Evolutionary conservation across 2,888 invertebrate species (phyloP).

Genomic region (Leuctra nigra): DNA sequence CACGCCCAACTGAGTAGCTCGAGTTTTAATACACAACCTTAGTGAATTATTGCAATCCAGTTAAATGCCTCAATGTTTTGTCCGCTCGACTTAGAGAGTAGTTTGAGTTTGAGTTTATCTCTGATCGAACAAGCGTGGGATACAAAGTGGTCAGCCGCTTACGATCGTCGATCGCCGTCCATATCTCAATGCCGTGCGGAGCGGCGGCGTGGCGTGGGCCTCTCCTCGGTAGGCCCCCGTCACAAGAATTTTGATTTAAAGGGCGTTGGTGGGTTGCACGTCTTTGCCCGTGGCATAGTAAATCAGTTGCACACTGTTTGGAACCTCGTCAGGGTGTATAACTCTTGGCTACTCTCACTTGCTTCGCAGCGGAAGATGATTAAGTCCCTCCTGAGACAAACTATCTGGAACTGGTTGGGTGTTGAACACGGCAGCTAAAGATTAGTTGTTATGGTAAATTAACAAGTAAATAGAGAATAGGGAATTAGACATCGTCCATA

Average conservation of each 20-base stretch:
- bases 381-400: slow-evolving; percentile 10
- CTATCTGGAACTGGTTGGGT: slow-evolving; percentile 2
- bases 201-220: slow-evolving; percentile 15
- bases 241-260: slow-evolving; percentile 23
- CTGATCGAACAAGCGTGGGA: slow-evolving; percentile 6
- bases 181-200: neutral
- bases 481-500: slow-evolving; percentile 4
- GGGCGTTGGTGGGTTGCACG: slow-evolving; percentile 24
- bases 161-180: neutral
- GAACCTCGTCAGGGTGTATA: too few relatives aligned
- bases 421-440: slow-evolving; percentile 4
- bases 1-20: too few relatives aligned
- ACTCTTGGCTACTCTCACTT: too few relatives aligned
- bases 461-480: slow-evolving; percentile 4
- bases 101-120: slow-evolving; percentile 9
- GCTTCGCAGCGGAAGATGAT: too few relatives aligned
- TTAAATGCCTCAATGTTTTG: slow-evolving; percentile 16
- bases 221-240: neutral
- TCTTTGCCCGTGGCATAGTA: slow-evolving; percentile 15
- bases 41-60: slow-evolving; percentile 15
- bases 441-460: slow-evolving; percentile 7
- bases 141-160: slow-evolving; percentile 15
- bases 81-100: slow-evolving; percentile 9
- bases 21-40: neutral
- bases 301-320: too few relatives aligned